These are phyloP conservation scores for Acrossocheilus fasciatus DNA, from an alignment of 2,797 vertebrate genomes.

Conservation along the genomic window DNA sequence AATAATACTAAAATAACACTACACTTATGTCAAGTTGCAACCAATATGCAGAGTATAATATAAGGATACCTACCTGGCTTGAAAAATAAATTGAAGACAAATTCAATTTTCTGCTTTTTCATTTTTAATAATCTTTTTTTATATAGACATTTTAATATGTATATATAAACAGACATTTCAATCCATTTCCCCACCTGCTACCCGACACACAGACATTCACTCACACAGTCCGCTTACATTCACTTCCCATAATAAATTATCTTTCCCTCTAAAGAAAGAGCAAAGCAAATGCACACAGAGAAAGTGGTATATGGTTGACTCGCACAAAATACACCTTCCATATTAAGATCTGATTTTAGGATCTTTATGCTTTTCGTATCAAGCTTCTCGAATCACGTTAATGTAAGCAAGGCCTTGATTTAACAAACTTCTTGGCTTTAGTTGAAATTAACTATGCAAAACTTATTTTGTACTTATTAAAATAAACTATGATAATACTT, in stretches of 20 bases:
- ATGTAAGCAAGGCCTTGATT: conserved; percentile 35
- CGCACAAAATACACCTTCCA: conserved; percentile 37
- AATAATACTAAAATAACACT: not conserved
- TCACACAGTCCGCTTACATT: conserved; percentile 58
- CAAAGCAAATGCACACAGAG: conserved; percentile 67
- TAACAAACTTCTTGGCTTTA: not conserved
- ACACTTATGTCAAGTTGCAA: not conserved
- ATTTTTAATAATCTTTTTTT: conserved; percentile 68
- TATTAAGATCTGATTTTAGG: conserved; percentile 13
- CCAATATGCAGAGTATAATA: not conserved
- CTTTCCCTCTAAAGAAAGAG: conserved; percentile 52
- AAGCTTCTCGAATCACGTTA: not conserved
- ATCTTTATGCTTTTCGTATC: not conserved
- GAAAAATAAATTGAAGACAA: conserved; percentile 1
- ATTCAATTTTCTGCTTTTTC: conserved; percentile 11
- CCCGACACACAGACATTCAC: conserved; percentile 61
- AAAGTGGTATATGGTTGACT: conserved; percentile 46
- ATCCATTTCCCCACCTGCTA: conserved; percentile 63
- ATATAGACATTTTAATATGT: conserved; percentile 75
- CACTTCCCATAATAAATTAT: conserved; percentile 79
- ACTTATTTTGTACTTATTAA: conserved; percentile 4
- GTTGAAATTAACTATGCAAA: conserved; percentile 2
- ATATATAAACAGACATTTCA: conserved; percentile 76
- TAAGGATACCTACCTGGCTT: not conserved
- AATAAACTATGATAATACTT: conserved; percentile 44